Evolutionary conservation across 2,797 vertebrate genomes (phyloP).

Genomic region (Microcaecilia unicolor): DNA sequence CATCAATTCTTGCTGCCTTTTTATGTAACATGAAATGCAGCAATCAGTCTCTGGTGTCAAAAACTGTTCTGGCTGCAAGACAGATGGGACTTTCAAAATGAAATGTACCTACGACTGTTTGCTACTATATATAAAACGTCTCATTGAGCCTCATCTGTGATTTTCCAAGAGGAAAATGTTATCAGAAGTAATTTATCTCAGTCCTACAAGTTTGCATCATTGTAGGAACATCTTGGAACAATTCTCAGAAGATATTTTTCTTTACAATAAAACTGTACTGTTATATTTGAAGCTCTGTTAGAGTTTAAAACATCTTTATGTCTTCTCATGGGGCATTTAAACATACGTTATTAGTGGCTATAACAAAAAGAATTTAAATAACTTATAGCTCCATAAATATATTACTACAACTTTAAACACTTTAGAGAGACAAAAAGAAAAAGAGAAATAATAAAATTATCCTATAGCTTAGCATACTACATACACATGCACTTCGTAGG

Average conservation of each 20-base stretch:
- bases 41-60: conserved; percentile 54
- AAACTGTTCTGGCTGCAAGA: conserved; percentile 56
- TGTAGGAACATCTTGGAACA: conserved; percentile 46
- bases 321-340: too few relatives aligned
- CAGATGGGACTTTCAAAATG: conserved; percentile 66
- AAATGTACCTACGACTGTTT: conserved; percentile 71
- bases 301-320: too few relatives aligned
- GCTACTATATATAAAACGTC: conserved; percentile 67
- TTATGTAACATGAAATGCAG: conserved; percentile 27
- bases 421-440: too few relatives aligned
- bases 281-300: neutral
- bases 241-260: neutral
- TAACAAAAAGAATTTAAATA: too few relatives aligned
- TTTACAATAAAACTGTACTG: too few relatives aligned
- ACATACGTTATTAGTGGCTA: too few relatives aligned
- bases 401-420: too few relatives aligned
- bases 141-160: conserved; percentile 71
- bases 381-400: too few relatives aligned
- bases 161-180: conserved; percentile 65
- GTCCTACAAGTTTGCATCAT: conserved; percentile 45
- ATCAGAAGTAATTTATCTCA: conserved; percentile 64
- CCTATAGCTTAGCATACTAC: too few relatives aligned
- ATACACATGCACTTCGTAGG: too few relatives aligned
- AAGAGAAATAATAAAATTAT: too few relatives aligned
- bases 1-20: conserved; percentile 40